Evolutionary conservation across 2,888 invertebrate species (phyloP), one percentile per base, ranked within the genome.

Genomic region (Xestia c-nigrum): DNA sequence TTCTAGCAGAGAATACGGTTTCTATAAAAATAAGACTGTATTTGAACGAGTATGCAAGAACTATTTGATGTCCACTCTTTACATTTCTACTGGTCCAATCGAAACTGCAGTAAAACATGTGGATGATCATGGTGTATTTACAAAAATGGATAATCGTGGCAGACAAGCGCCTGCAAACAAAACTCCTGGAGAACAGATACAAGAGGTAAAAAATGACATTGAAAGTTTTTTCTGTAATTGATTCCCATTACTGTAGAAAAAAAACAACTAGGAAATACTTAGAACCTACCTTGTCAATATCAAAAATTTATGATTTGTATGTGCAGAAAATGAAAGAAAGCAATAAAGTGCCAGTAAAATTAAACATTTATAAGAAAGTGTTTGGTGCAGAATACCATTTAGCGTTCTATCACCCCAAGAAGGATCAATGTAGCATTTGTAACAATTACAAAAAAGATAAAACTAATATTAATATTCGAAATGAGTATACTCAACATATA

Each of bases 181-280:
- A 78, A 74, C 77, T 78, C 47, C 73, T 19, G 69, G 50, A 38
- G 78, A 78, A 24, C 66, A 74, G 47, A 52, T 74, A 74, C 63
- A 78, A 65, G 71, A 78, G 10, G 57, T 78, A 47, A 74, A 71
- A 74, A 66, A 78, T 47, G 71, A 78, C 71, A 78, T 78, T 61
- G 70, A 78, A 70, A 74, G 74, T 66, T 78, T 74, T n/a, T 50
- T 67, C 75, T 74, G 65, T 64, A 64, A 31, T 74, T 7, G 78
- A 78, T 40, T 78, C 74, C 52, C 78, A 74, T 71, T 78, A 78
- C 63, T 78, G 78, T 50, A 74, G 74, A 74, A 78, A 74, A 70
- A 38, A 74, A 65, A 24, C 69, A 46, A 52, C 21, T 31, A 66
- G 77, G 52, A 72, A 77, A 77, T 77, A 73, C 50, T 73, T 77